Evolutionary conservation across 2,888 invertebrate genomes (phyloP).

Genomic region (Aspidapion aeneum): DNA sequence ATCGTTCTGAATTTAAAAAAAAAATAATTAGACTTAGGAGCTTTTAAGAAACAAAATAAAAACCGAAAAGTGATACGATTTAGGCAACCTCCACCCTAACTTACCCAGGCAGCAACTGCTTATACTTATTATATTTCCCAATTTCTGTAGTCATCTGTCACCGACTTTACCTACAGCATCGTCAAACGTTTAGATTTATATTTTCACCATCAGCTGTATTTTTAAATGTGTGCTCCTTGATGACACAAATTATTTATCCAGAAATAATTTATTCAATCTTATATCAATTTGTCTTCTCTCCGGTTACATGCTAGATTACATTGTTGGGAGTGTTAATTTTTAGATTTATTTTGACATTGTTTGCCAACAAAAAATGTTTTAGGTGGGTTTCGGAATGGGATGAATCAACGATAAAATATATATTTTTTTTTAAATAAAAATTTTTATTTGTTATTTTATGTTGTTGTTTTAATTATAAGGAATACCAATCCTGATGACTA

Average conservation of each 20-base stretch:
- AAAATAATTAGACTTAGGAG: no score
- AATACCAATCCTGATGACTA: no score
- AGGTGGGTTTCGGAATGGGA: background rate
- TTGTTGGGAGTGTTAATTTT: background rate
- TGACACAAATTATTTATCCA: background rate
- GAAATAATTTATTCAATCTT: background rate
- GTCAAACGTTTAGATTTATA: background rate
- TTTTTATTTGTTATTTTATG: no score
- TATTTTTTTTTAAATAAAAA: no score
- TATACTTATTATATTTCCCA: no score
- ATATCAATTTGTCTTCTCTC: background rate
- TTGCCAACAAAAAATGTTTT: background rate
- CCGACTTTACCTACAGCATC: background rate
- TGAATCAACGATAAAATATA: background rate
- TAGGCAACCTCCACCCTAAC: no score
- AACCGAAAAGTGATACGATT: no score
- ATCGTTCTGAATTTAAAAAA: no score
- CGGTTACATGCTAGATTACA: background rate
- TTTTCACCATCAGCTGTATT: background rate
- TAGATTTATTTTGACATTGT: background rate
- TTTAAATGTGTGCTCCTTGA: background rate
- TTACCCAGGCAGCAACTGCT: no score
- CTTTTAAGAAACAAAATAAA: no score
- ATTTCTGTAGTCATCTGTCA: no score
- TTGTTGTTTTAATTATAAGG: no score